phyloP scores from a whole-genome alignment of 2,888 invertebrate species.

The Rhagium mordax region DNA sequence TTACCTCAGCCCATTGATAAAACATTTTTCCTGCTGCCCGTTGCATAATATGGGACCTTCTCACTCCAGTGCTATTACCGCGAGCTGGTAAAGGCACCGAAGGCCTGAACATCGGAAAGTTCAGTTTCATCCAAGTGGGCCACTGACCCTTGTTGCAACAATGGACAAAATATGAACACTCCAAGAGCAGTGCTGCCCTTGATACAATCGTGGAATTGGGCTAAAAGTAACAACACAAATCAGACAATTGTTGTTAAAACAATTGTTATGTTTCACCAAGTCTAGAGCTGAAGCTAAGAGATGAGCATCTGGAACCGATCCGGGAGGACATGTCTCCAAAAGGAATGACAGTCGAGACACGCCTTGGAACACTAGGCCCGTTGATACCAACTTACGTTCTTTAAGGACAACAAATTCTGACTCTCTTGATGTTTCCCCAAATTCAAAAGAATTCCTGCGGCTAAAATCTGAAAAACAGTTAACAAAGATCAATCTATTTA shows the following conservation, averaged over 20 bases:
- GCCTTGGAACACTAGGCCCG: constrained; percentile 86
- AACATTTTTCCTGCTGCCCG: constrained; percentile 97
- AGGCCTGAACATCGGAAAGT: constrained; percentile 82
- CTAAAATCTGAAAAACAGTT: constrained; percentile 75
- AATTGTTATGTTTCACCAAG: constrained; percentile 87
- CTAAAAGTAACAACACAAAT: constrained; percentile 68
- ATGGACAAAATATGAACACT: constrained; percentile 97
- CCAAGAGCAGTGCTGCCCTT: constrained; percentile 91
- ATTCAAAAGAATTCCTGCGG: constrained; percentile 87
- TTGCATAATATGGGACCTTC: constrained; percentile 82
- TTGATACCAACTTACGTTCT: constrained; percentile 88
- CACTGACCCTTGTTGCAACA: constrained; percentile 98
- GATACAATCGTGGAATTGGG: constrained; percentile 96
- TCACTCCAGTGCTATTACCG: constrained; percentile 65
- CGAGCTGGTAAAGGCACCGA: constrained; percentile 75
- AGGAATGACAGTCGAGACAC: constrained; percentile 92
- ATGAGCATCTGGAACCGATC: constrained; percentile 96
- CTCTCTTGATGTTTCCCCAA: constrained; percentile 85
- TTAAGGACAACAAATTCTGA: constrained; percentile 92
- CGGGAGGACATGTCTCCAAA: constrained; percentile 96
- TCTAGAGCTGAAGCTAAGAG: constrained; percentile 95
- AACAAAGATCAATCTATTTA: neutral
- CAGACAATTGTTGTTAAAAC: too few relatives aligned
- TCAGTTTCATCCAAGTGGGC: constrained; percentile 98
- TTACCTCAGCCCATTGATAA: constrained; percentile 95